phyloP scores from a whole-genome alignment of 2,113 vertebrate species.

The Verasper variegatus region DNA sequence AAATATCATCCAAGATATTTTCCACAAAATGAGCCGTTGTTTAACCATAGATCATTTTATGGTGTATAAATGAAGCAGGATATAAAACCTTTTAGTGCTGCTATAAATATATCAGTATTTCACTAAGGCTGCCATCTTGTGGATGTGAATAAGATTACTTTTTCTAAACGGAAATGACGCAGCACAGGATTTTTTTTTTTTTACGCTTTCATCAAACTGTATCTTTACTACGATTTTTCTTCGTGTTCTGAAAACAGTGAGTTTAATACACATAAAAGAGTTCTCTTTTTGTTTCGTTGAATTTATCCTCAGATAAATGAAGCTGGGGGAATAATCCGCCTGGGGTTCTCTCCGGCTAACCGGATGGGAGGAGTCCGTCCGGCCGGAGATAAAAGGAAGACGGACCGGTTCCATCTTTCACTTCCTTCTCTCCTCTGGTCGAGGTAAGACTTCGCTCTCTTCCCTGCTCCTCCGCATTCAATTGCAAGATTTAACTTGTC shows the following conservation, averaged over 20 bases:
- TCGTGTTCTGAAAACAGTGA: fast-evolving
- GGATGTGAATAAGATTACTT: neutral
- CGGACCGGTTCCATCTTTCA: neutral
- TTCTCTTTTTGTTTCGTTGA: neutral
- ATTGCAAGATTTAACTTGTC: neutral
- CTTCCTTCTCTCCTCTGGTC: neutral
- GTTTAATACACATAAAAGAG: fast-evolving
- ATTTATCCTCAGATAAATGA: fast-evolving
- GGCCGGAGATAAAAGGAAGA: constrained; percentile 25
- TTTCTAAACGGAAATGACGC: constrained; percentile 19
- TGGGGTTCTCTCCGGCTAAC: fast-evolving
- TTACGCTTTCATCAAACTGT: neutral
- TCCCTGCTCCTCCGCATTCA: neutral
- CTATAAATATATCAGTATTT: no score
- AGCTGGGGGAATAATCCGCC: fast-evolving
- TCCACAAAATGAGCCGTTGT: no score
- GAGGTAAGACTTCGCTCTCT: constrained; percentile 9
- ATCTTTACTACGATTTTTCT: neutral
- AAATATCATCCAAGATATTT: no score
- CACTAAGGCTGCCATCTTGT: constrained; percentile 27
- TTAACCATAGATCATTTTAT: no score
- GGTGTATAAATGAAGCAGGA: no score
- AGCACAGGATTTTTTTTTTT: neutral
- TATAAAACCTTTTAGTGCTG: no score
- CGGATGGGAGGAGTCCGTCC: constrained; percentile 36